Conservation (phyloP, 2,888 invertebrate species). For the Brenthis ino region DNA sequence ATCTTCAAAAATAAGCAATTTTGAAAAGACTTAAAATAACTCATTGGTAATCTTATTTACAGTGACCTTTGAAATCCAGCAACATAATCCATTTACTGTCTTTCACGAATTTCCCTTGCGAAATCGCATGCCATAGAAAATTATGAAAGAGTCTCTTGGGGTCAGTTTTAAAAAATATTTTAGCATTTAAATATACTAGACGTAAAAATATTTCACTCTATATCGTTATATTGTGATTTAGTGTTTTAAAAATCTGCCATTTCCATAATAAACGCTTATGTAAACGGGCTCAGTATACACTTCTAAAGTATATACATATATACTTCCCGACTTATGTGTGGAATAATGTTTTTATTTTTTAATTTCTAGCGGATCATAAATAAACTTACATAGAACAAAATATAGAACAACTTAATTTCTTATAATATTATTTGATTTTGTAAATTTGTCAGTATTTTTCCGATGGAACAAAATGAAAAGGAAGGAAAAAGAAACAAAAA, state of each 20-base stretch:
- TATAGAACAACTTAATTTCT: too few relatives aligned
- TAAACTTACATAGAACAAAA: too few relatives aligned
- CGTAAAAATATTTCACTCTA: not conserved
- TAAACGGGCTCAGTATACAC: too few relatives aligned
- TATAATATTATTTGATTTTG: too few relatives aligned
- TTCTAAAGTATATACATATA: too few relatives aligned
- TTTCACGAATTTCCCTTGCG: constrained; percentile 29
- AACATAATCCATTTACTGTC: constrained; percentile 38
- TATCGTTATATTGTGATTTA: constrained; percentile 2
- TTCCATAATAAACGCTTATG: too few relatives aligned
- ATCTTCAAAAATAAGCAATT: too few relatives aligned
- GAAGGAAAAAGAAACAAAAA: too few relatives aligned
- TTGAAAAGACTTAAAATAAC: too few relatives aligned
- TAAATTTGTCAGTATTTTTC: too few relatives aligned
- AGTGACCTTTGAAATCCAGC: constrained; percentile 30
- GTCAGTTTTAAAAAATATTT: constrained; percentile 24
- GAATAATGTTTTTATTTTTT: not conserved
- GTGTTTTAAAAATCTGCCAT: not conserved
- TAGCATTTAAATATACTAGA: constrained; percentile 9
- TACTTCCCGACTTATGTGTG: not conserved
- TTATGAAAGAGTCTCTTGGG: constrained; percentile 31
- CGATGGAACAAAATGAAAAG: too few relatives aligned
- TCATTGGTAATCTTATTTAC: constrained; percentile 28
- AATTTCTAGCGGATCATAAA: too few relatives aligned
- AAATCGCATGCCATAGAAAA: constrained; percentile 33